phyloP scores from a whole-genome alignment of 2,113 vertebrate genomes.

The Leptosomus discolor region DNA sequence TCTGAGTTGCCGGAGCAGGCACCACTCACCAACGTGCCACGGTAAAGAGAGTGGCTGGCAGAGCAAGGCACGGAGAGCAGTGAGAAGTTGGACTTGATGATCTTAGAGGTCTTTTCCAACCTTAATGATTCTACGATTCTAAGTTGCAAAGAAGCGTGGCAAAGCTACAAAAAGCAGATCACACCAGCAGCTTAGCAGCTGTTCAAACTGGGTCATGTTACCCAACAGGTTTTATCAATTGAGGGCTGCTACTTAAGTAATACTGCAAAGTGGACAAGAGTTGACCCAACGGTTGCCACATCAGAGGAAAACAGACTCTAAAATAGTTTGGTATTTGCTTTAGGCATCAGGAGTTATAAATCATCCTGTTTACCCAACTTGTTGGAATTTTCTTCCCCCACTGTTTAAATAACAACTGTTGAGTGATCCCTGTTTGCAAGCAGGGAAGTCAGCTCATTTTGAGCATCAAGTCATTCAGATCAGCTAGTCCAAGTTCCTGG shows the following conservation, averaged over 20 bases:
- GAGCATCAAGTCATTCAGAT: not conserved
- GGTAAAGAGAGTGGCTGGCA: not conserved
- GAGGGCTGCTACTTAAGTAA: not conserved
- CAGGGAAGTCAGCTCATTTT: not conserved
- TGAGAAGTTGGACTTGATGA: no score
- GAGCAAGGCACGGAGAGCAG: fast-evolving
- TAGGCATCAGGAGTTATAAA: constrained; percentile 21
- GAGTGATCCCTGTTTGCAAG: not conserved
- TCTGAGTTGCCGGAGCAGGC: not conserved
- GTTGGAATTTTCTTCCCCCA: not conserved
- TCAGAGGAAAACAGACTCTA: not conserved
- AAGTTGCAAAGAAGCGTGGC: not conserved
- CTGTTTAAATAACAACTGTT: not conserved
- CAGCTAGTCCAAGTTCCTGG: not conserved
- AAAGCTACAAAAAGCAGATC: not conserved
- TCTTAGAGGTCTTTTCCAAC: no score
- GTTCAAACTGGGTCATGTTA: not conserved
- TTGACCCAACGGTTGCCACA: constrained; percentile 12
- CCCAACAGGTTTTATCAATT: not conserved
- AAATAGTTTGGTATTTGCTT: constrained; percentile 36
- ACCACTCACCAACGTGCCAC: fast-evolving
- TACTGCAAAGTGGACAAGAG: not conserved
- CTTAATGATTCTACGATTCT: no score
- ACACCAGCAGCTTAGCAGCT: not conserved
- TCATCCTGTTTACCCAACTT: constrained; percentile 3